Conservation (phyloP, 2,113 vertebrate genomes). For the Barbus barbus region DNA sequence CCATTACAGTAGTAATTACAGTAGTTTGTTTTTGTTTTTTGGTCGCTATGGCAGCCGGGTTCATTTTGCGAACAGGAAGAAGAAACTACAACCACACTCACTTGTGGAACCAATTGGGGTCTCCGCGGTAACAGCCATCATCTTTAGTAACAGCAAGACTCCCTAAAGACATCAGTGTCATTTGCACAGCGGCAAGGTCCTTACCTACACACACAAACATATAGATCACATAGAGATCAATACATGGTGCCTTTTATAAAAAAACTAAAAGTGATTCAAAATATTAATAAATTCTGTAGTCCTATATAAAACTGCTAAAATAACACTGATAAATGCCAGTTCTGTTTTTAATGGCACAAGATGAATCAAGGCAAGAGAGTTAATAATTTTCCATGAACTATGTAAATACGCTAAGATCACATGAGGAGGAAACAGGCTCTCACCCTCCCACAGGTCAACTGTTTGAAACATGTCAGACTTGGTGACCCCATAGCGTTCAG, state of each 20-base stretch:
- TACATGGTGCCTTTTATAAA: too few species aligned
- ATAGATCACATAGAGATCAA: too few species aligned
- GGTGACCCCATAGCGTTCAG: slow-evolving; percentile 86
- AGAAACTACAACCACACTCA: slow-evolving; percentile 56
- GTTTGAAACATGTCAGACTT: slow-evolving; percentile 96
- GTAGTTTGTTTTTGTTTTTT: slow-evolving; percentile 31
- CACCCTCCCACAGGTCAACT: slow-evolving; percentile 93
- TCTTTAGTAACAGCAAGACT: slow-evolving; percentile 90
- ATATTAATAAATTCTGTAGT: neutral
- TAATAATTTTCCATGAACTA: too few species aligned
- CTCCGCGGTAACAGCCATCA: slow-evolving; percentile 87
- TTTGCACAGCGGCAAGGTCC: slow-evolving; percentile 92
- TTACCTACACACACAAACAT: slow-evolving; percentile 81
- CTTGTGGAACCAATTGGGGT: slow-evolving; percentile 94
- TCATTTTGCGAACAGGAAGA: slow-evolving; percentile 29
- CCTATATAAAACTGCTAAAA: neutral
- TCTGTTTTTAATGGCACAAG: neutral
- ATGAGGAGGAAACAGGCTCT: slow-evolving; percentile 25
- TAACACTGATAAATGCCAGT: neutral
- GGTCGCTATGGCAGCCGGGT: slow-evolving; percentile 27
- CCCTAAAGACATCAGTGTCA: slow-evolving; percentile 90
- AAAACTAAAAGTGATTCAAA: neutral
- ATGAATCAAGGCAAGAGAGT: neutral
- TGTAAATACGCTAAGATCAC: neutral
- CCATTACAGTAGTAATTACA: neutral